Base-by-base conservation (phyloP, 2,113 vertebrate species). In the Boleophthalmus pectinirostris region DNA sequence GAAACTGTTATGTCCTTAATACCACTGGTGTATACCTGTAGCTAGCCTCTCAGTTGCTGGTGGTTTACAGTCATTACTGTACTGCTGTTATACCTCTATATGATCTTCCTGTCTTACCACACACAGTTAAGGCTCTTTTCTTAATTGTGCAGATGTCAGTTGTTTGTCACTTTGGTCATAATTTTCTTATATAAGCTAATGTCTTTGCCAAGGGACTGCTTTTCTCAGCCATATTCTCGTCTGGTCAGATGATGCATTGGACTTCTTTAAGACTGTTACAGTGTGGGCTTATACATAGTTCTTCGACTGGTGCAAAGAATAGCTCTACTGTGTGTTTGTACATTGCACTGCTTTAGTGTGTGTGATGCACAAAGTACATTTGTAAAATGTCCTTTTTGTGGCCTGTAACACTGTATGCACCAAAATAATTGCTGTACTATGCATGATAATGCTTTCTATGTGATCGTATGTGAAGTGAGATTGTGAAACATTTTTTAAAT, bases 1-100 rank as follows among this genome's bases (percentile, higher is more conserved):
- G 80, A 90, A 88, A 91, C 91, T 92, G 90, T 92, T 92, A 83
- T 72, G 81, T 79, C 78, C 90, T 90, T 90, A 90, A 88, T 87
- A 74, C 76, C 80, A 78, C 87, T 69, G 79, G 74, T 72, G 68
- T 69, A 76, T 29, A 73, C 84, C 77, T 84, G 74, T 80, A 83
- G 91, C 90, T 93, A 82, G 65, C 69, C 75, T 72, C 63, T 78
- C 66, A 85, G 80, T 90, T 86, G 72, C 86, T 70, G 79, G 85
- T 90, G 80, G 83, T 78, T 64, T 82, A 74, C 78, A 75, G 73
- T 86, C 82, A 80, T 87, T 88, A 89, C 85, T 87, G 84, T 88
- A 89, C 85, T 80, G 85, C 79, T 82, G 87, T 80, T 80, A 86
- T 92, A 91, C 91, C 89, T 92, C 56, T 87, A 85, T 83, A 75